These are phyloP conservation scores for Raphicerus campestris DNA, from an alignment of 2,113 vertebrate species.

Conservation along the genomic window DNA sequence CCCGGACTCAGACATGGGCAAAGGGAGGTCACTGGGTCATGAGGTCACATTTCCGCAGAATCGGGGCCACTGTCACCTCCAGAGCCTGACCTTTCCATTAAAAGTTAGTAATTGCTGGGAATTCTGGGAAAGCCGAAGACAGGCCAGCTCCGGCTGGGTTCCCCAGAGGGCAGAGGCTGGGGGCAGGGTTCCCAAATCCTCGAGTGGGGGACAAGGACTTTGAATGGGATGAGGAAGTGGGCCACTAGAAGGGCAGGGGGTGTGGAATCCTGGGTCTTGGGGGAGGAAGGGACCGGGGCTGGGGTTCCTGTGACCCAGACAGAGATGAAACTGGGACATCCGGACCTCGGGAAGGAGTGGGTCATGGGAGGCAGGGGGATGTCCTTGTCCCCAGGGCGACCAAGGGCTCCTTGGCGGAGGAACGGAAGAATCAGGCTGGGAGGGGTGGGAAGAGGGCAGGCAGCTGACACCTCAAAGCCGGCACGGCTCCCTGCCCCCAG, in stretches of 20 bases:
- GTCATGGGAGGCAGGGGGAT: not conserved
- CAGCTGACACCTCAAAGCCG: not conserved
- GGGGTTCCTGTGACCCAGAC: not conserved
- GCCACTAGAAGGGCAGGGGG: not conserved
- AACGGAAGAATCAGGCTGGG: not conserved
- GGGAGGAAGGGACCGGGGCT: not conserved
- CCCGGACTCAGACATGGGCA: not conserved
- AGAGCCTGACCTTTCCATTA: constrained; percentile 48
- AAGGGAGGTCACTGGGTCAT: constrained; percentile 63
- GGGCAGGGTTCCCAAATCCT: constrained; percentile 13
- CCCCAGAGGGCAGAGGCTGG: not conserved
- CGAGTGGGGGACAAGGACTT: not conserved
- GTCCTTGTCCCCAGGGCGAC: not conserved
- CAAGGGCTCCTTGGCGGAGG: not conserved
- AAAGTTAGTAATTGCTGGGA: constrained; percentile 27
- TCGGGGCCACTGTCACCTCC: constrained; percentile 37
- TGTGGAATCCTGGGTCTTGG: not conserved
- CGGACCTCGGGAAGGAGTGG: too few relatives aligned
- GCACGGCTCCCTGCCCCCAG: not conserved
- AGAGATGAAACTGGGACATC: not conserved
- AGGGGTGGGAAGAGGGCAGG: not conserved
- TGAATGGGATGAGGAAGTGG: not conserved
- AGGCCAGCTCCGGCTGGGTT: not conserved
- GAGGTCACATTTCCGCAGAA: constrained; percentile 30
- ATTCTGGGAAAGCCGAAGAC: not conserved